phyloP scores from a whole-genome alignment of 2,888 invertebrate genomes.

The Spilarctia lutea region DNA sequence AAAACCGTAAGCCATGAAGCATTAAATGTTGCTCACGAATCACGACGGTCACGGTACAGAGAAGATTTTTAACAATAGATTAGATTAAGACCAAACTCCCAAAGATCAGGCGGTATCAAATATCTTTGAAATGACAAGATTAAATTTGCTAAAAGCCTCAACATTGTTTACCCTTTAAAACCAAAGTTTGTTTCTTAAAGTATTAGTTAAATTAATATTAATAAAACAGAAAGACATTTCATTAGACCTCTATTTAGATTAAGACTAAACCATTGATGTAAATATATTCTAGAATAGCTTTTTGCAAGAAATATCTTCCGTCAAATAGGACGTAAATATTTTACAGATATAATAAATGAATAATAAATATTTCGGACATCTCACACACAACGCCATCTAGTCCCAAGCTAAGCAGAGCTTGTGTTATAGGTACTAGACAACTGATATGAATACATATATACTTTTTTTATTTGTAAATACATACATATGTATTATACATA shows the following conservation, averaged over 20 bases:
- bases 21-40: neutral
- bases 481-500: too few relatives aligned
- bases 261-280: neutral
- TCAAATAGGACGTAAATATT: too few relatives aligned
- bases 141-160: neutral
- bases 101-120: conserved; percentile 3
- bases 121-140: neutral
- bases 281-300: neutral
- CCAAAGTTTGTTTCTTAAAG: conserved; percentile 5
- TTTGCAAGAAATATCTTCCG: neutral
- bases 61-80: conserved; percentile 4
- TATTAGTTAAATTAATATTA: conserved; percentile 11
- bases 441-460: too few relatives aligned
- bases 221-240: conserved; percentile 13
- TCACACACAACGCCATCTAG: too few relatives aligned
- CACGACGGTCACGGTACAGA: neutral
- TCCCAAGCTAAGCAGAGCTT: too few relatives aligned
- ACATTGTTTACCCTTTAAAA: conserved; percentile 8
- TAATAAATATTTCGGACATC: too few relatives aligned
- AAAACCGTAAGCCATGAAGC: neutral
- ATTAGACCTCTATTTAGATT: neutral
- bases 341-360: too few relatives aligned
- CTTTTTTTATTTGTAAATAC: too few relatives aligned
- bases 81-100: conserved; percentile 1
- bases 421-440: too few relatives aligned